Evolutionary conservation across 2,888 invertebrate species (phyloP), one percentile per base, ranked within the genome.

Genomic region (Melieria omissa): DNA sequence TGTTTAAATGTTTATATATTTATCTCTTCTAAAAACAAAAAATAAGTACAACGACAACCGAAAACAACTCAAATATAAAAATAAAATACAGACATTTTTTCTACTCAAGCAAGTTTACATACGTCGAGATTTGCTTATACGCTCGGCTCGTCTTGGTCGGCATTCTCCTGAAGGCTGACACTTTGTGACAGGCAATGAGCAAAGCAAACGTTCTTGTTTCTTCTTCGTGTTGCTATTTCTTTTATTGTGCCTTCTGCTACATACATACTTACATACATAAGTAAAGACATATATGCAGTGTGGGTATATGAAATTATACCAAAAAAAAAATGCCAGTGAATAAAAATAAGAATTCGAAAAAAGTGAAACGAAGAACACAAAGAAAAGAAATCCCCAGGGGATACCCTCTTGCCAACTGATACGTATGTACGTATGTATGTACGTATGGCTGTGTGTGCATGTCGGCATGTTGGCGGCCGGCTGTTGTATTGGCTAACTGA

Each of bases 121-220:
- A 29, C 29, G 29, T 29, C 29, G 12, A 73, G 73, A 74, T 76
- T 76, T 76, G 72, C 76, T 76, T 76, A 74, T 74, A 29, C 29
- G 29, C 29, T 29, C 29, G 29, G 29, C 29, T 29, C 29, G 29
- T 29, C 29, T 16, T 16, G 16, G 16, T 16, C 2, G 16, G 16
- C 16, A 16, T 16, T 73, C 75, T 76, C 80, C 81, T 76, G 73
- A 75, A 73, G 82, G 79, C 82, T 83, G 84, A 84, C 83, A 83
- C 82, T 83, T 81, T 82, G 77, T 83, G 83, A 83, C 83, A 83
- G 78, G 75, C 81, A 79, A 81, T 81, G 82, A 81, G 80, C 81
- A 82, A 81, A 78, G 82, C 77, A 80, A 81, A n/a, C 14, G 52
- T 52, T 52, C 52, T 52, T 81, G 81, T 78, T 80, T 80, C 79